Base-by-base conservation (phyloP, 2,797 vertebrate genomes). In the Galago senegalensis region DNA sequence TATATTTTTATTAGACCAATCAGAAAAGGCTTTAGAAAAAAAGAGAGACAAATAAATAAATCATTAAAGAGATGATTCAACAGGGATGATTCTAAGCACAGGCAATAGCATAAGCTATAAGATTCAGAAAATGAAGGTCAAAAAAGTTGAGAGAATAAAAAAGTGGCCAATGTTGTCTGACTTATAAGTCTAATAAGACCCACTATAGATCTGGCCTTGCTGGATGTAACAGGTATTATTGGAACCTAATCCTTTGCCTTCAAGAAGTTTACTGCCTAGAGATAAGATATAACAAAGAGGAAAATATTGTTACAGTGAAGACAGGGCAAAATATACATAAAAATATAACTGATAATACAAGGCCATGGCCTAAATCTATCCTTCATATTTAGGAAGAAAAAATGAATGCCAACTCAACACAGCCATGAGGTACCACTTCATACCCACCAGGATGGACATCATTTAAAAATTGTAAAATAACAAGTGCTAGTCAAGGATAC, bases 51-150 rank as follows among this genome's bases (percentile, higher is more conserved):
- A 94, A 88, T 56, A 94, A 84, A 85, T 0, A 95, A 29, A 87
- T 89, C 60, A 77, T 46, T 49, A 89, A 89, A n/a, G 83, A 81
- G 18, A 93, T 76, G 49, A 90, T 34, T 79, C n/a, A 90, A 82
- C 37, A 60, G n/a, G 76, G 61, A 86, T 25, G 88, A 86, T 82
- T 88, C 5, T 25, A 88, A 61, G 31, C 17, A 82, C 46, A 91
- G 27, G n/a, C 34, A 96, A 75, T 0, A 85, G 27, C 34, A 1
- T 81, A 86, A 63, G 69, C 29, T 43, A 89, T 89, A 83, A 61
- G 16, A 40, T 53, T 82, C 65, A 70, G 58, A 83, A 91, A 80
- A 43, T 2, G 37, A 40, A 85, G 65, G 37, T 67, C 46, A 49
- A 88, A 29, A 29, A 53, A 70, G 21, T 63, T 58, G 12, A 86